A percentile compares a stretch with the other conserved stretches of the same genome.
Conservation (phyloP, 2,113 vertebrate species). For the Protobothrops flavoviridis region DNA sequence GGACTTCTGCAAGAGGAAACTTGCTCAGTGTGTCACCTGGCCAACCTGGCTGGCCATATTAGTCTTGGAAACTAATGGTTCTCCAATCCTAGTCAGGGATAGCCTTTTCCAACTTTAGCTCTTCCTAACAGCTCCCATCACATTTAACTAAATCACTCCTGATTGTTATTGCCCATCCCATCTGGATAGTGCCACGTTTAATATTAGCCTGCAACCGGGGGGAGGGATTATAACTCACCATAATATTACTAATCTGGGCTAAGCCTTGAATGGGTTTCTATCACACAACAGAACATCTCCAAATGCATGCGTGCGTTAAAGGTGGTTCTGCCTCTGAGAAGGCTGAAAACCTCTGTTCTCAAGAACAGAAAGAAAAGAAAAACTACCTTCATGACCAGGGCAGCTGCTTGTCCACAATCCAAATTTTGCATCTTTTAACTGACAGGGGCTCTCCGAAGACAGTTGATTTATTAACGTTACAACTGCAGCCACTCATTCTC, state of each 20-base stretch:
- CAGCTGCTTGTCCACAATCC: not conserved
- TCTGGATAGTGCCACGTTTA: not conserved
- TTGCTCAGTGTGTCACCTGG: not conserved
- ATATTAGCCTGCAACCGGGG: not conserved
- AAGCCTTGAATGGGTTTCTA: not conserved
- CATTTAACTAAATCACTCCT: not conserved
- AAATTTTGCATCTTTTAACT: not conserved
- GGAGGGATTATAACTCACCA: not conserved
- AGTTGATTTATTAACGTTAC: not conserved
- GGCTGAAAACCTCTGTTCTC: not conserved
- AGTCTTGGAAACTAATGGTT: not conserved
- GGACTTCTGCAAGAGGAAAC: not conserved
- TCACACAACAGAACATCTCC: not conserved
- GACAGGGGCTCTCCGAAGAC: not conserved
- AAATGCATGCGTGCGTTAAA: not conserved
- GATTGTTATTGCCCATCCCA: not conserved
- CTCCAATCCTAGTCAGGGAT: not conserved
- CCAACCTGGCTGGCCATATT: not conserved
- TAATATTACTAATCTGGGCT: not conserved
- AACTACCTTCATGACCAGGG: not conserved
- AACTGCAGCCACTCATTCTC: not conserved
- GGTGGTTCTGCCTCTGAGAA: not conserved
- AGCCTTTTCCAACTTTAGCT: not conserved
- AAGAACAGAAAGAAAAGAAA: not conserved
- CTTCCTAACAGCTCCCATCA: not conserved